Percentiles rank a stretch among this genome's conserved stretches.
These are phyloP conservation scores for Callimorpha dominula DNA, from an alignment of 2,888 invertebrate species.

Conservation along the genomic window DNA sequence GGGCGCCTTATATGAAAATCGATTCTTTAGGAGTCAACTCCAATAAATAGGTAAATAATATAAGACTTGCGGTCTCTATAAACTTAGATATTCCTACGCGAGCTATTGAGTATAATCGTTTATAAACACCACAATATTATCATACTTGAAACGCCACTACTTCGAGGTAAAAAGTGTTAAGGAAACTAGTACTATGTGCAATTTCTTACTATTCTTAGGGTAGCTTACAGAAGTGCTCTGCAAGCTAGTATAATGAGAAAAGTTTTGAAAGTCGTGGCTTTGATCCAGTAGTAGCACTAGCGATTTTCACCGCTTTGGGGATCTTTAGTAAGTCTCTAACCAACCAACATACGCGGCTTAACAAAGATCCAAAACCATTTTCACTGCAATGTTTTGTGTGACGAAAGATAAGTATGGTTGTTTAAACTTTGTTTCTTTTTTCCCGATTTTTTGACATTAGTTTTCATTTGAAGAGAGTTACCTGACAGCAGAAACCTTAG, in stretches of 20 bases:
- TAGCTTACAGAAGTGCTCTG: constrained; percentile 4
- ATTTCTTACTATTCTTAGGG: constrained; percentile 4
- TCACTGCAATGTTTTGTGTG: neutral
- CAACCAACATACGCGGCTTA: neutral
- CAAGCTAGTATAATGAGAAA: constrained; percentile 20
- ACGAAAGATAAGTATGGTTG: neutral
- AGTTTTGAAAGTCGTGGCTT: constrained; percentile 2
- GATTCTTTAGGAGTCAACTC: too few relatives aligned
- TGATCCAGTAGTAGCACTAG: constrained; percentile 13
- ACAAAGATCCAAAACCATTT: neutral
- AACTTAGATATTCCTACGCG: too few relatives aligned
- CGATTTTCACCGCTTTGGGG: constrained; percentile 4
- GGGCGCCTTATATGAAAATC: too few relatives aligned
- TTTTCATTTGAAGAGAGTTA: too few relatives aligned
- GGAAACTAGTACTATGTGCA: constrained; percentile 1
- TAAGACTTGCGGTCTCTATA: too few relatives aligned
- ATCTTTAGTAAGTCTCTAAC: neutral
- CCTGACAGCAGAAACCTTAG: too few relatives aligned
- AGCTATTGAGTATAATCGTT: too few relatives aligned
- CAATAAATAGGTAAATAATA: too few relatives aligned
- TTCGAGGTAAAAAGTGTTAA: neutral
- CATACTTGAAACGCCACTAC: neutral
- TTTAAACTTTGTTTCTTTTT: neutral
- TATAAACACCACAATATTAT: too few relatives aligned
- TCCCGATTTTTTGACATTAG: too few relatives aligned